Evolutionary conservation across 2,113 vertebrate genomes (phyloP).

Genomic region (Sapajus apella): DNA sequence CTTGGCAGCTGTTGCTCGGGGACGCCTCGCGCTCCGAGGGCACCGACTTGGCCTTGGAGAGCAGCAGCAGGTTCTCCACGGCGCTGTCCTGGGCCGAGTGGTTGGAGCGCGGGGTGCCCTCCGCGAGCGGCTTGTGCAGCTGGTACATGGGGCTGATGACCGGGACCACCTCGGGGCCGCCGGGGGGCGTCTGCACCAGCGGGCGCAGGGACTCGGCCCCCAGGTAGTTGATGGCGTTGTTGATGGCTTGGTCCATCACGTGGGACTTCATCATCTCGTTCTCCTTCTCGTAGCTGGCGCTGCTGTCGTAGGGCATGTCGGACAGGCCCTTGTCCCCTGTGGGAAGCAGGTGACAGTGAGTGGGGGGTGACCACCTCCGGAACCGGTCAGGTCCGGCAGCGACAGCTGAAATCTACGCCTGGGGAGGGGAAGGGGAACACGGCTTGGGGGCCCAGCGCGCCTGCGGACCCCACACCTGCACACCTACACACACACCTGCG

Average conservation of each 20-base stretch:
- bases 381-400: too few species aligned
- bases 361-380: not conserved
- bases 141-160: constrained; percentile 91
- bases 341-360: constrained; percentile 66
- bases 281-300: constrained; percentile 88
- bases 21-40: constrained; percentile 95
- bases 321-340: constrained; percentile 95
- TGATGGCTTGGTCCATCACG: constrained; percentile 99
- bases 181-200: constrained; percentile 94
- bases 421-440: not conserved
- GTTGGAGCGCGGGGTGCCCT: constrained; percentile 82
- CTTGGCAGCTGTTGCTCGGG: constrained; percentile 96
- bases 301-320: constrained; percentile 91
- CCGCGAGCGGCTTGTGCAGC: constrained; percentile 89
- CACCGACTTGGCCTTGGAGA: constrained; percentile 95
- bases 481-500: too few species aligned
- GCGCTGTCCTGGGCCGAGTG: constrained; percentile 93
- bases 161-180: constrained; percentile 87
- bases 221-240: constrained; percentile 98
- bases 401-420: rapidly evolving
- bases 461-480: too few species aligned
- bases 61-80: constrained; percentile 95
- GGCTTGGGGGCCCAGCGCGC: too few species aligned
- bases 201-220: constrained; percentile 97
- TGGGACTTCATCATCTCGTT: constrained; percentile 95